Evolutionary conservation across 2,888 invertebrate species (phyloP).

Genomic region (Idaea dimidiata): DNA sequence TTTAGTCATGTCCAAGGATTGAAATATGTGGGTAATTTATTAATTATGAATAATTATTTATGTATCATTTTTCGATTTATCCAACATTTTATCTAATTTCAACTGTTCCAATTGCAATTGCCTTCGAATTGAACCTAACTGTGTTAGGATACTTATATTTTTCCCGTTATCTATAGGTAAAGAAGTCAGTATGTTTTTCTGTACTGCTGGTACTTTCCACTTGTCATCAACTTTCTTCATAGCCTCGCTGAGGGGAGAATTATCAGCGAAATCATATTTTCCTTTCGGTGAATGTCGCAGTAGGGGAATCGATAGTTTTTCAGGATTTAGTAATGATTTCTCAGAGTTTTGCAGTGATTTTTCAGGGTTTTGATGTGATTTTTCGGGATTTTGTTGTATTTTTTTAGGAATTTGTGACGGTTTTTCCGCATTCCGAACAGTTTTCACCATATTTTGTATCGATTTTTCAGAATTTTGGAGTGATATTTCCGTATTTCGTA

Average conservation of each 20-base stretch:
- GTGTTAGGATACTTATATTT: constrained; percentile 82
- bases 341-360: not conserved
- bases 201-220: constrained; percentile 83
- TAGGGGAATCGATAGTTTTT: constrained; percentile 81
- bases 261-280: constrained; percentile 24
- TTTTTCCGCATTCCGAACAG: not conserved
- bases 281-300: constrained; percentile 74
- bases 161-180: constrained; percentile 69
- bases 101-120: constrained; percentile 85
- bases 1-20: no score
- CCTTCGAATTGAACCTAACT: constrained; percentile 84
- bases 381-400: not conserved
- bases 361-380: not conserved
- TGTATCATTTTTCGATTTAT: constrained; percentile 31
- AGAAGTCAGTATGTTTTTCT: constrained; percentile 80
- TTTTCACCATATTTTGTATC: constrained; percentile 10
- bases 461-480: not conserved
- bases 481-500: not conserved
- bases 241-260: constrained; percentile 51
- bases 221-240: constrained; percentile 69
- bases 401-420: not conserved
- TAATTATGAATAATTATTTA: not conserved
- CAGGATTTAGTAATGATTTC: constrained; percentile 12
- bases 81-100: constrained; percentile 74
- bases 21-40: no score